Evolutionary conservation across 1,140 invertebrate species (phyloP).

Genomic region (Drosophila burlai): DNA sequence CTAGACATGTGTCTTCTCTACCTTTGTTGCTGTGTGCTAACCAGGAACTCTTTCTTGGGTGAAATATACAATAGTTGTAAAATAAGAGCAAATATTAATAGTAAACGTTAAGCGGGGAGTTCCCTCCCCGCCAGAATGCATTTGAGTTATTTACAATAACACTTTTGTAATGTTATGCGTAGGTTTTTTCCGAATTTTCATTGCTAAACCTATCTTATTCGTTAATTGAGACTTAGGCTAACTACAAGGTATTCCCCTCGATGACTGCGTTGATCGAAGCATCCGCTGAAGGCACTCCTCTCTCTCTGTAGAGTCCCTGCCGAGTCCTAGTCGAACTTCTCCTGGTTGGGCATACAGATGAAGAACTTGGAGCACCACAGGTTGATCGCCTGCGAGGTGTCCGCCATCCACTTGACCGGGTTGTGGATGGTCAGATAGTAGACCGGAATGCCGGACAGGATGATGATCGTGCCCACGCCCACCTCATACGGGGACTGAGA

Average conservation of each 20-base stretch:
- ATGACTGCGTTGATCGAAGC: slow-evolving; percentile 27
- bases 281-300: slow-evolving; percentile 59
- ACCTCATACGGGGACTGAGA: too few relatives aligned
- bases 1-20: slow-evolving; percentile 12
- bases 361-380: slow-evolving; percentile 90
- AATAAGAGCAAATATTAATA: slow-evolving; percentile 31
- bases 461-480: too few relatives aligned
- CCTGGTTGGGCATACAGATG: slow-evolving; percentile 89
- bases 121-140: slow-evolving; percentile 37
- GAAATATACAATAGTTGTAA: slow-evolving; percentile 36
- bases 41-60: slow-evolving; percentile 41
- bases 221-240: slow-evolving; percentile 57
- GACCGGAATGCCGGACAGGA: too few relatives aligned
- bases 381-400: slow-evolving; percentile 88
- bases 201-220: slow-evolving; percentile 24
- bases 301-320: background rate
- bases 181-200: slow-evolving; percentile 13
- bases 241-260: slow-evolving; percentile 42
- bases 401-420: slow-evolving; percentile 86
- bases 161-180: slow-evolving; percentile 55
- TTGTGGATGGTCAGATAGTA: too few relatives aligned
- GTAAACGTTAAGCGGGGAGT: background rate
- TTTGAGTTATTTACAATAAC: slow-evolving; percentile 64
- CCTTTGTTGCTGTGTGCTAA: slow-evolving; percentile 10
- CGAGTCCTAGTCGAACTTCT: slow-evolving; percentile 78